Conservation (phyloP, 2,797 vertebrate genomes). For the Hoplostethus atlanticus region DNA sequence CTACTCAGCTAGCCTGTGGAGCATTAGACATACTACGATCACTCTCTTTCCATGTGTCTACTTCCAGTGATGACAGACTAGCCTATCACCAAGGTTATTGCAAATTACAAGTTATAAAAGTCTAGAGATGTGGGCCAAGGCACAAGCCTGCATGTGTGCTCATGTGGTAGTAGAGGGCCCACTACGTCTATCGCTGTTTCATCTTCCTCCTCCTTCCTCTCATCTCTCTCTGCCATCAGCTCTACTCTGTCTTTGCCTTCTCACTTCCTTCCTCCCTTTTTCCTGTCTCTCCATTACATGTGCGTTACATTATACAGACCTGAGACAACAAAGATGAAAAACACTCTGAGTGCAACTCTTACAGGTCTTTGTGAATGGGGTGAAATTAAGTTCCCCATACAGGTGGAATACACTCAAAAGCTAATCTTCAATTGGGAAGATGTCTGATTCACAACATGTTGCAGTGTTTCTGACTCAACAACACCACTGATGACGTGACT, state of each 20-base stretch:
- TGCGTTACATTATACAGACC: neutral
- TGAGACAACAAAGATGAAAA: slow-evolving; percentile 26
- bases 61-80: slow-evolving; percentile 18
- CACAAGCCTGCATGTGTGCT: slow-evolving; percentile 2
- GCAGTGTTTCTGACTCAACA: slow-evolving; percentile 12
- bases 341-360: slow-evolving; percentile 17
- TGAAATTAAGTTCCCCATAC: slow-evolving; percentile 45
- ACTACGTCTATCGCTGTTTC: slow-evolving; percentile 36
- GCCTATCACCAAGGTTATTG: slow-evolving; percentile 8
- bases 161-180: slow-evolving; percentile 26
- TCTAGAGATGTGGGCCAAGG: slow-evolving; percentile 15
- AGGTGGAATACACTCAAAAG: slow-evolving; percentile 36
- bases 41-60: slow-evolving; percentile 14
- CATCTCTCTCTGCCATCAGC: slow-evolving; percentile 12
- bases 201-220: slow-evolving; percentile 18
- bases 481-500: slow-evolving; percentile 26
- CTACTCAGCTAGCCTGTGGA: neutral
- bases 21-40: slow-evolving; percentile 13
- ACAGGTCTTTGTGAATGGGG: slow-evolving; percentile 28
- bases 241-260: neutral
- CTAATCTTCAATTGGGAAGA: slow-evolving; percentile 27
- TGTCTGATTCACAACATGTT: no score
- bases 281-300: slow-evolving; percentile 16
- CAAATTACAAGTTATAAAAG: slow-evolving; percentile 31
- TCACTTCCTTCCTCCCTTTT: slow-evolving; percentile 22